These are phyloP conservation scores for Psilopogon haemacephalus DNA, from an alignment of 2,113 vertebrate species.

Conservation along the genomic window DNA sequence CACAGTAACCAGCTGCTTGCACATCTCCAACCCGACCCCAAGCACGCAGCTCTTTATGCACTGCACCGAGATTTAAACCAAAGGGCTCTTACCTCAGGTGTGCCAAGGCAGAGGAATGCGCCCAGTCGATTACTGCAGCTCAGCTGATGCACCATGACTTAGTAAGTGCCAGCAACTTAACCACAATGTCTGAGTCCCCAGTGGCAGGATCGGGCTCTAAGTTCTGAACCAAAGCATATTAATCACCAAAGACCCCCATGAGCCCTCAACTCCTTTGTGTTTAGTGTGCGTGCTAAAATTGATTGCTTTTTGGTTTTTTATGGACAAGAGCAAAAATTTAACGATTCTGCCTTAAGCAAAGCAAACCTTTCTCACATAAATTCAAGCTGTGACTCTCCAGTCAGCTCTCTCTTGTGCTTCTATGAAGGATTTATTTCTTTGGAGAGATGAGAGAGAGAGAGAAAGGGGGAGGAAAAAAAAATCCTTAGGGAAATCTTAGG, in stretches of 20 bases:
- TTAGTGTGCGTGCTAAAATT: neutral
- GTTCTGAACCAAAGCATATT: conserved; percentile 57
- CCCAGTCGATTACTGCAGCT: conserved; percentile 47
- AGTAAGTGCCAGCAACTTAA: conserved; percentile 48
- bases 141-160: conserved; percentile 44
- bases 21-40: neutral
- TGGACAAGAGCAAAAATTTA: neutral
- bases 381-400: neutral
- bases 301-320: neutral
- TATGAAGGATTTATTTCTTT: conserved; percentile 11
- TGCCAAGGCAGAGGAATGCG: conserved; percentile 30
- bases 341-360: conserved; percentile 17
- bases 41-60: neutral
- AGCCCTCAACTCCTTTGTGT: neutral
- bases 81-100: conserved; percentile 21
- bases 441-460: neutral
- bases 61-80: neutral
- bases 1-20: conserved; percentile 12
- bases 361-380: neutral
- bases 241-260: conserved; percentile 31
- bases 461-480: neutral
- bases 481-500: conserved; percentile 25
- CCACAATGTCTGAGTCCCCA: conserved; percentile 41
- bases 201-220: conserved; percentile 44
- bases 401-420: neutral